phyloP scores from a whole-genome alignment of 2,113 vertebrate species.

The Oophaga pumilio region DNA sequence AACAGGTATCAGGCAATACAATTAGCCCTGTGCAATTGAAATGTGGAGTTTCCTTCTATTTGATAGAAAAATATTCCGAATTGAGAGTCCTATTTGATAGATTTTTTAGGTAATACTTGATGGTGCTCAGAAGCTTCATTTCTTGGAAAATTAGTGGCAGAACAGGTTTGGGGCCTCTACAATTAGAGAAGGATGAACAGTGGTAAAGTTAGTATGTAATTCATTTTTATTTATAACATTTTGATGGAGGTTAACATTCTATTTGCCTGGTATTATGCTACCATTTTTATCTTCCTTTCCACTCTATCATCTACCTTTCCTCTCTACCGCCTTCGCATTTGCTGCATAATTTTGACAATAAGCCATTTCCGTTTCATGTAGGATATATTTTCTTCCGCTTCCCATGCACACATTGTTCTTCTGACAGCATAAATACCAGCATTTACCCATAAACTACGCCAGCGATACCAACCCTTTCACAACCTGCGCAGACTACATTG shows the following conservation, averaged over 20 bases:
- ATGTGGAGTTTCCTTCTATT: background rate
- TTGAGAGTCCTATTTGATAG: background rate
- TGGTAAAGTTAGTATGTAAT: background rate
- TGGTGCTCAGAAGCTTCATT: background rate
- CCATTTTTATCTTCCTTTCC: background rate
- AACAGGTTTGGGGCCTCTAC: background rate
- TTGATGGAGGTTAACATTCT: background rate
- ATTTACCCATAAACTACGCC: conserved; percentile 39
- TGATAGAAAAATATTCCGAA: background rate
- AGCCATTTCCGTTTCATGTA: conserved; percentile 44
- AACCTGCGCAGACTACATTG: background rate
- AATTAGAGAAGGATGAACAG: background rate
- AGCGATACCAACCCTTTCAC: conserved; percentile 43
- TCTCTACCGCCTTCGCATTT: background rate
- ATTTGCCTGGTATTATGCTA: background rate
- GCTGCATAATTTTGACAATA: conserved; percentile 37
- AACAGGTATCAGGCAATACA: background rate
- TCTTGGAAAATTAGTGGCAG: background rate
- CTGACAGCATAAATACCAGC: conserved; percentile 49
- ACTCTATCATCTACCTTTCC: conserved; percentile 2
- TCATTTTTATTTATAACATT: background rate
- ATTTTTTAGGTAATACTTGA: background rate
- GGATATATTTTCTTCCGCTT: conserved; percentile 46
- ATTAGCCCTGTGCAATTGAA: background rate
- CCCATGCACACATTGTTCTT: conserved; percentile 45